Evolutionary conservation across 2,113 vertebrate species (phyloP).

Genomic region (Alaudala cheleensis): DNA sequence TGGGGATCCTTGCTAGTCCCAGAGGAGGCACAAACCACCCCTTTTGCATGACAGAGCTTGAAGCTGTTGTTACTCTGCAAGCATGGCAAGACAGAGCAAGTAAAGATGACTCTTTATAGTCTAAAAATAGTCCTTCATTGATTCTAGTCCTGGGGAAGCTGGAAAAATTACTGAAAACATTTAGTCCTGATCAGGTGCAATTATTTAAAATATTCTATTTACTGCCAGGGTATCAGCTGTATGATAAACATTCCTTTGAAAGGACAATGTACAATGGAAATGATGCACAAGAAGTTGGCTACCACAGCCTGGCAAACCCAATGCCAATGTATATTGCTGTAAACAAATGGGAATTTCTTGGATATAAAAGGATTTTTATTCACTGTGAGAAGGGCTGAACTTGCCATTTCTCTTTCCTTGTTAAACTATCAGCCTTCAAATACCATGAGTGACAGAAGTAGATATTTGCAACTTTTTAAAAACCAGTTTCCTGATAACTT

Average conservation of each 20-base stretch:
- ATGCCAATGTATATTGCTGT: not conserved
- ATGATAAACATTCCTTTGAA: not conserved
- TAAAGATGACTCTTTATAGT: not conserved
- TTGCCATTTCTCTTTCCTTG: not conserved
- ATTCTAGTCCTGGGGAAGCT: not conserved
- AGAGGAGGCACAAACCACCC: not conserved
- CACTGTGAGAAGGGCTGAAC: not conserved
- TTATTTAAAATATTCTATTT: not conserved
- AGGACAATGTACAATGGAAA: not conserved
- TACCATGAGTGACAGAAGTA: not conserved
- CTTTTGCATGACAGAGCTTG: not conserved
- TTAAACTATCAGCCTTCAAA: not conserved
- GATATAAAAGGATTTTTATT: not conserved
- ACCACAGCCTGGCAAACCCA: not conserved
- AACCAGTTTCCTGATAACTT: not conserved
- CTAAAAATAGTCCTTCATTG: not conserved
- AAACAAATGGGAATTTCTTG: not conserved
- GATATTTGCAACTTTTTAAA: not conserved
- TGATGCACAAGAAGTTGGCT: not conserved
- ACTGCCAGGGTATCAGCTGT: not conserved
- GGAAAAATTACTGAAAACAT: not conserved
- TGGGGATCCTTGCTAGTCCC: not conserved
- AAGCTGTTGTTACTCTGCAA: not conserved
- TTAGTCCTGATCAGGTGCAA: not conserved
- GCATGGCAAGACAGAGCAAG: not conserved